Percentiles rank a stretch among this genome's conserved stretches.
These are phyloP conservation scores for Boloria selene DNA, from an alignment of 2,888 invertebrate species.

Conservation along the genomic window DNA sequence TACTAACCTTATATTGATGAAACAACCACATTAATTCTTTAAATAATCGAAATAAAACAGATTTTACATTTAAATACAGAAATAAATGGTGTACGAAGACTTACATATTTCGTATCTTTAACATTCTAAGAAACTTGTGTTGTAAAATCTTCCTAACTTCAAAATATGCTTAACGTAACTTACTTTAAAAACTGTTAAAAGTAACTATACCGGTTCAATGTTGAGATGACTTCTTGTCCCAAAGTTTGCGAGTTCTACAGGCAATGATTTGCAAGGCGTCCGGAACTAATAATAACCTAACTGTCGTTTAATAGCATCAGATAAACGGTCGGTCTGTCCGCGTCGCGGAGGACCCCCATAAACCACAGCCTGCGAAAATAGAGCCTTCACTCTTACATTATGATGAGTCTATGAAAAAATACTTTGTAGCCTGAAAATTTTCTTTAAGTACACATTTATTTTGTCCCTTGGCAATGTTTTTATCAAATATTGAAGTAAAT, in stretches of 20 bases:
- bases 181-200: not conserved
- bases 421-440: not conserved
- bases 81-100: too few species aligned
- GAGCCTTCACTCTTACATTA: not conserved
- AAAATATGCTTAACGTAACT: too few species aligned
- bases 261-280: constrained; percentile 31
- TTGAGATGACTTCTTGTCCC: constrained; percentile 1
- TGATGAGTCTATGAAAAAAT: constrained; percentile 4
- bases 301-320: constrained; percentile 35
- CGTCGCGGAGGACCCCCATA: constrained; percentile 30
- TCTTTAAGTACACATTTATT: not conserved
- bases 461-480: not conserved
- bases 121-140: too few species aligned
- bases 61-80: too few species aligned
- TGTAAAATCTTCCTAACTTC: too few species aligned
- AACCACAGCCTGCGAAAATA: constrained; percentile 30
- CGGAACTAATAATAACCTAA: constrained; percentile 30
- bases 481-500: not conserved
- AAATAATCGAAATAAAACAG: too few species aligned
- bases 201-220: constrained; percentile 1
- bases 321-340: constrained; percentile 24
- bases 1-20: too few species aligned
- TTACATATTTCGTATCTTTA: too few species aligned
- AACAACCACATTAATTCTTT: too few species aligned
- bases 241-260: constrained; percentile 16